A percentile compares a stretch with the other conserved stretches of the same genome.
Evolutionary conservation across 2,797 vertebrate genomes (phyloP).

Genomic region (Rousettus madagascariensis): DNA sequence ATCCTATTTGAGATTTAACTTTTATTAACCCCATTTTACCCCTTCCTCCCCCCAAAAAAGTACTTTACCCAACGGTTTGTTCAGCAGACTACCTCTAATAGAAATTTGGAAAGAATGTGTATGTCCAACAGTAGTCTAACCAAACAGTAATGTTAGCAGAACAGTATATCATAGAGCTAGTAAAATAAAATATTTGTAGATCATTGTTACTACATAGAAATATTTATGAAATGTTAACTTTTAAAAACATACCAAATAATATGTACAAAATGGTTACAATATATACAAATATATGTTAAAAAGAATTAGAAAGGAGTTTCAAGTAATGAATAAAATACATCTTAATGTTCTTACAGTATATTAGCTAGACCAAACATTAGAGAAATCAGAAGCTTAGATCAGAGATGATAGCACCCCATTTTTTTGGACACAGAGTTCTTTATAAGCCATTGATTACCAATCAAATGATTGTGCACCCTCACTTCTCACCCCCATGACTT

Average conservation of each 20-base stretch:
- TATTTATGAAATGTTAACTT: constrained; percentile 54
- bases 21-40: not conserved
- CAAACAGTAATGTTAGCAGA: constrained; percentile 13
- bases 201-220: constrained; percentile 1
- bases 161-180: not conserved
- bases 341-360: constrained; percentile 36
- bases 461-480: not conserved
- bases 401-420: not conserved
- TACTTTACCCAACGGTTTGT: not conserved
- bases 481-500: not conserved
- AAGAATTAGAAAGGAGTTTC: constrained; percentile 7
- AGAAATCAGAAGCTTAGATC: constrained; percentile 19
- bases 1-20: not conserved
- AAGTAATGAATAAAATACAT: constrained; percentile 30
- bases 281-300: constrained; percentile 1
- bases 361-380: constrained; percentile 10
- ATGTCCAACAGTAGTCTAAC: not conserved
- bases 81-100: not conserved
- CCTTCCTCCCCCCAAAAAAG: not conserved
- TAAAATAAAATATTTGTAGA: constrained; percentile 20
- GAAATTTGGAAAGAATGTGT: not conserved
- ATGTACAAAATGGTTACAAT: not conserved
- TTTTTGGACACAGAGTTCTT: constrained; percentile 17
- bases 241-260: constrained; percentile 22
- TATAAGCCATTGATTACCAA: not conserved